phyloP scores from a whole-genome alignment of 2,888 invertebrate species.

The Notodonta dromedarius region DNA sequence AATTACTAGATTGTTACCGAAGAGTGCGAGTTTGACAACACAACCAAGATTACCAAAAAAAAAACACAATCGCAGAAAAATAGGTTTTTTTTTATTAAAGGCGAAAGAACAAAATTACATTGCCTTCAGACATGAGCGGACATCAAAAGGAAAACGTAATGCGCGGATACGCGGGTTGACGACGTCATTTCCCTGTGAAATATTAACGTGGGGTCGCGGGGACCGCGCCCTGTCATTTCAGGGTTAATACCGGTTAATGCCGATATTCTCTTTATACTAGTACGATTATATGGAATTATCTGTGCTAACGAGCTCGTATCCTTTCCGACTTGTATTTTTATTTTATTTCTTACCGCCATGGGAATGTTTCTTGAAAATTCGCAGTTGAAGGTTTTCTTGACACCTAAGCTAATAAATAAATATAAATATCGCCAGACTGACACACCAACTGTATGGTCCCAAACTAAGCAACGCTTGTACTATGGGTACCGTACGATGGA shows the following conservation, averaged over 20 bases:
- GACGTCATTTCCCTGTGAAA: constrained; percentile 75
- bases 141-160: constrained; percentile 81
- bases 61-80: constrained; percentile 37
- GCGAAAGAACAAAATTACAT: constrained; percentile 71
- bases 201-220: constrained; percentile 68
- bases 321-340: constrained; percentile 20
- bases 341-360: background rate
- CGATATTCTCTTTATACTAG: constrained; percentile 57
- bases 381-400: too few relatives aligned
- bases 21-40: too few relatives aligned
- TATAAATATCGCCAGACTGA: too few relatives aligned
- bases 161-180: constrained; percentile 59
- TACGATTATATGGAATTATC: constrained; percentile 65
- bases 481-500: too few relatives aligned
- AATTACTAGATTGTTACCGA: too few relatives aligned
- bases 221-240: constrained; percentile 68
- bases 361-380: constrained; percentile 11
- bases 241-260: constrained; percentile 74
- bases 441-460: too few relatives aligned
- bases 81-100: constrained; percentile 38
- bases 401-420: too few relatives aligned
- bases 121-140: constrained; percentile 69
- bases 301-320: constrained; percentile 51
- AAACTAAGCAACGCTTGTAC: too few relatives aligned
- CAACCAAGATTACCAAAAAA: background rate